phyloP scores from a whole-genome alignment of 2,113 vertebrate genomes.

The Neolamprologus cancellatus region DNA sequence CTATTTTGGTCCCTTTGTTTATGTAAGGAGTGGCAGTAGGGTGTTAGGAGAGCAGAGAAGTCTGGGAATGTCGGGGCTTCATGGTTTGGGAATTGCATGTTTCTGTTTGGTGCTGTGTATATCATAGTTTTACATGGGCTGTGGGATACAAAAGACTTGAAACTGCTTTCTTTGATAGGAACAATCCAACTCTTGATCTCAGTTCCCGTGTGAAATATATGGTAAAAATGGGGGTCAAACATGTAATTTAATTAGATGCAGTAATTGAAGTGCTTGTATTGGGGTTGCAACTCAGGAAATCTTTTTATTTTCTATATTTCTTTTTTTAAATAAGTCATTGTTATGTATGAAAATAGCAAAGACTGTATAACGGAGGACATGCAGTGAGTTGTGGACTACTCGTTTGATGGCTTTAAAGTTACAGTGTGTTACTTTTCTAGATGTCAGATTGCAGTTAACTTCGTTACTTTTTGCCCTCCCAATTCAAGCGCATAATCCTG shows the following conservation, averaged over 20 bases:
- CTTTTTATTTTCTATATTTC: background rate
- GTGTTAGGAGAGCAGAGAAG: slow-evolving; percentile 25
- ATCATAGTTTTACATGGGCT: background rate
- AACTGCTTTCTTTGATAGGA: background rate
- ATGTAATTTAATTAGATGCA: background rate
- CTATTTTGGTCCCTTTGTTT: slow-evolving; percentile 65
- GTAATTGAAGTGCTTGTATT: background rate
- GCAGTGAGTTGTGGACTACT: background rate
- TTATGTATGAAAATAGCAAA: accelerated
- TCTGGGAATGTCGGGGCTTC: slow-evolving; percentile 55
- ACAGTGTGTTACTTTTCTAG: background rate
- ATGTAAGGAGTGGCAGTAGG: slow-evolving; percentile 42
- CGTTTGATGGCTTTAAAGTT: background rate
- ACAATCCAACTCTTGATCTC: background rate
- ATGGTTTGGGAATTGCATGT: background rate
- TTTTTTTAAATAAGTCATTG: background rate
- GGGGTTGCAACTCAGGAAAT: accelerated
- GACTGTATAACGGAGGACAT: background rate
- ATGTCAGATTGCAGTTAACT: background rate
- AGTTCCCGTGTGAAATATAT: background rate
- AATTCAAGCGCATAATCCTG: accelerated
- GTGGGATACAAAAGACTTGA: background rate
- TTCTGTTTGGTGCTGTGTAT: background rate
- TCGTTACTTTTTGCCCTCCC: accelerated
- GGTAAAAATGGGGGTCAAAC: background rate